These are phyloP conservation scores for Parotocinclus haroldoi DNA, from an alignment of 2,797 vertebrate species.

Conservation along the genomic window DNA sequence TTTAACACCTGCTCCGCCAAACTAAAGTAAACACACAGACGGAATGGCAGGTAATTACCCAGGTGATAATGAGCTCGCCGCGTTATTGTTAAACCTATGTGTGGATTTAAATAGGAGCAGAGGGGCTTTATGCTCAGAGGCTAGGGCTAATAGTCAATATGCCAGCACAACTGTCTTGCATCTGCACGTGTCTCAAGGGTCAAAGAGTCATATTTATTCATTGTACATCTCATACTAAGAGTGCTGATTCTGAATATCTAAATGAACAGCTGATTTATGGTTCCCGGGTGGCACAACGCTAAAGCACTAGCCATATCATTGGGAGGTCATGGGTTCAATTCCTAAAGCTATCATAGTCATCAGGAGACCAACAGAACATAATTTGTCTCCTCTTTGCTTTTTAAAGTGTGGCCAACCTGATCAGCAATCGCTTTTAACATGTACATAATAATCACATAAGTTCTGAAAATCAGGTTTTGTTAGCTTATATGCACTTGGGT, in stretches of 20 bases:
- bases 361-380: too few species aligned
- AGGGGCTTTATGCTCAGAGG: constrained; percentile 13
- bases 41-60: constrained; percentile 51
- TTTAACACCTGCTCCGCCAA: constrained; percentile 48
- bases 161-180: constrained; percentile 38
- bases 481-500: too few species aligned
- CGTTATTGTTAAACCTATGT: constrained; percentile 42
- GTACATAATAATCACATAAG: too few species aligned
- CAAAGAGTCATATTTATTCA: constrained; percentile 19
- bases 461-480: too few species aligned
- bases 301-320: too few species aligned
- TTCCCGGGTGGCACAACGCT: too few species aligned
- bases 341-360: too few species aligned
- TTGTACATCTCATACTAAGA: not conserved
- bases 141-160: constrained; percentile 31
- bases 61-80: constrained; percentile 48
- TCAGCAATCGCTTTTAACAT: too few species aligned
- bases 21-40: constrained; percentile 49
- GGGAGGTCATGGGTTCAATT: too few species aligned
- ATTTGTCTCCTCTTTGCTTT: too few species aligned
- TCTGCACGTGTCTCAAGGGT: constrained; percentile 21
- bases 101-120: constrained; percentile 30
- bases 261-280: not conserved
- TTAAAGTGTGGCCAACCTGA: too few species aligned
- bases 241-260: not conserved